Conservation (phyloP, 2,797 vertebrate genomes). For the Taeniopygia guttata region DNA sequence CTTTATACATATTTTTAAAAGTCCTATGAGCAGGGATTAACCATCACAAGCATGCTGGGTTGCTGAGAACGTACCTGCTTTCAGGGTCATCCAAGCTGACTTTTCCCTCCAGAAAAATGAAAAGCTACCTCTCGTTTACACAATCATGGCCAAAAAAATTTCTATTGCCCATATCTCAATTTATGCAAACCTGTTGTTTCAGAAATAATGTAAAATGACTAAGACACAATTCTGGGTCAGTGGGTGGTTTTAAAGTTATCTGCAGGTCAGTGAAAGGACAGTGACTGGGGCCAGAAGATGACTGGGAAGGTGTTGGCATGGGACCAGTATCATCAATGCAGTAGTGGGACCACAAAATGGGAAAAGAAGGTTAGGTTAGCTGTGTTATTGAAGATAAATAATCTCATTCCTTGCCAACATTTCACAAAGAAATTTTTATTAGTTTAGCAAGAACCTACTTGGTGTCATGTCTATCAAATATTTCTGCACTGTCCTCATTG, state of each 20-base stretch:
- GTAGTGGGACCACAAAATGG: not conserved
- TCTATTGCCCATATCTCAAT: not conserved
- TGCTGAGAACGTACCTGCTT: not conserved
- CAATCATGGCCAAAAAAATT: not conserved
- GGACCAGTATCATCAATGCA: not conserved
- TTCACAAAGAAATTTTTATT: not conserved
- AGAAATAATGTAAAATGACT: not conserved
- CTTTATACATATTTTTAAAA: not conserved
- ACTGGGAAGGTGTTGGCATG: not conserved
- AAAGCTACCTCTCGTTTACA: not conserved
- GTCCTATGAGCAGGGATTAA: not conserved
- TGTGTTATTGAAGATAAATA: not conserved
- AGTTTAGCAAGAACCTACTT: not conserved
- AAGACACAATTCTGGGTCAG: not conserved
- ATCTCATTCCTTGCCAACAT: not conserved
- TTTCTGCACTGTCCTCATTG: not conserved
- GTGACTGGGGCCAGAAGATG: not conserved
- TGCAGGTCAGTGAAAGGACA: not conserved
- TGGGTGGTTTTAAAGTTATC: not conserved
- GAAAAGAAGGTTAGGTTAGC: not conserved
- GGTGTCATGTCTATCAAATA: not conserved
- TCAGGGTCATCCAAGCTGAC: not conserved
- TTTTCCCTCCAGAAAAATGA: not conserved
- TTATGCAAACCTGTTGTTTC: not conserved
- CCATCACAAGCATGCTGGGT: not conserved